Evolutionary conservation across 1,140 invertebrate genomes (phyloP), one percentile per base, ranked within the genome.

Genomic region (Agrilus planipennis): DNA sequence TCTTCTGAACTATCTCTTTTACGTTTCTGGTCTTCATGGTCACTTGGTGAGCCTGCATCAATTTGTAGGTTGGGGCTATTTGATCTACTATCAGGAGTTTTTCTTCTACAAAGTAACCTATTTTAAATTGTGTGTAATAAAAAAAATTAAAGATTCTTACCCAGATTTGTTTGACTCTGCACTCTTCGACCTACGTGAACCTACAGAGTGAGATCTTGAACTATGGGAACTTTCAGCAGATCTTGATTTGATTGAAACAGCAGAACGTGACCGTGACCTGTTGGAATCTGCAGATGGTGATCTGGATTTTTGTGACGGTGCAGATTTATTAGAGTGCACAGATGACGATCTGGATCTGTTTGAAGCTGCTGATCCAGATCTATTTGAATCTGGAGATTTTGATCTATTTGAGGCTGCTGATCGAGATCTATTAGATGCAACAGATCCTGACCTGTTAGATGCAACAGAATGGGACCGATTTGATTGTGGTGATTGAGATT

Each of bases 21-120:
- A 23, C 57, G 57, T 31, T 62, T 57, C 36, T 51, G 28, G 6
- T 44, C 48, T 28, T 50, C 47, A 6, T 54, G 44, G 34, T 45
- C 34, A 42, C 43, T 32, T 35, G 50, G 50, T 18, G 49, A 42
- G 25, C 40, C 45, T 44, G 50, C 69, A 60, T 71, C 69, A 44
- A 71, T 71, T 63, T 71, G 64, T n/a, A 70, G 65, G 50, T 69
- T 69, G 14, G 68, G 70, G 21, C 31, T 53, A 39, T 71, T 71
- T 2, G 71, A 72, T 35, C 69, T 59, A 42, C 68, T 73, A 22
- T 69, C 58, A 39, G 41, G 44, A n/a, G 44, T 52, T 44, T n/a
- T n/a, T 7, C 23, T 25, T 25, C 51, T 51, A 3, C n/a, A n/a
- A n/a, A 40, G 48, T 4, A 53, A 57, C 19, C 46, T 40, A 50